Evolutionary conservation across 2,888 invertebrate species (phyloP), one percentile per base, ranked within the genome.

Genomic region (Portevinia maculata): DNA sequence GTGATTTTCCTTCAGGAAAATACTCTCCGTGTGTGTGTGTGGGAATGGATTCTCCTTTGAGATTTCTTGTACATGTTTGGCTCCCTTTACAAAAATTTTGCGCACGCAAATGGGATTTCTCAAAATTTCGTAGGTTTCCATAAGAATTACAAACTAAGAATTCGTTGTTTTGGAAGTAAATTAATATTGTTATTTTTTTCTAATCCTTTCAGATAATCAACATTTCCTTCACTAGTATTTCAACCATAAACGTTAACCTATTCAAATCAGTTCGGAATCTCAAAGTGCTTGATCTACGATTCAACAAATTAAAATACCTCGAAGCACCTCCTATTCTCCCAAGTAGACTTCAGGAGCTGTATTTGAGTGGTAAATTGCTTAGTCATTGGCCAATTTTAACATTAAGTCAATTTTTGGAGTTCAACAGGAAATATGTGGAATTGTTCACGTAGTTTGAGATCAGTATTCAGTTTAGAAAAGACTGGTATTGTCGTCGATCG

Each of bases 171-270:
- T 28, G 59, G 8, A 52, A 30, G 8, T 17, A 9, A n/a, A 15
- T 30, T 52, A 44, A 1, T 7, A 17, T 17, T 34, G 9, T 1
- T 11, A 17, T 60, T 46, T 52, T 37, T 1, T 1, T 13, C 13
- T 13, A n/a, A 32, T 32, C 8, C 6, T 13, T 57, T 83, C 9
- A 90, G 88, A 87, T 86, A 6, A 90, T 91, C 1, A 91, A 91
- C 75, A 90, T 91, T 24, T 90, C 90, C 1, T 89, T 88, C 87
- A 90, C 90, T n/a, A 88, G 89, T 85, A 86, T 91, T 8, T 87
- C 87, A 0, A 87, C 88, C n/a, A 86, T 89, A 4, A 87, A 87
- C 9, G 46, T 88, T 0, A 87, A 88, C n/a, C 86, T 90, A 3
- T 90, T 91, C 13, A 88, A 88, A 84, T 86, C 86, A 1, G 73